These are phyloP conservation scores for Sclerodermus sp. DNA, from an alignment of 2,888 invertebrate species.

Conservation along the genomic window DNA sequence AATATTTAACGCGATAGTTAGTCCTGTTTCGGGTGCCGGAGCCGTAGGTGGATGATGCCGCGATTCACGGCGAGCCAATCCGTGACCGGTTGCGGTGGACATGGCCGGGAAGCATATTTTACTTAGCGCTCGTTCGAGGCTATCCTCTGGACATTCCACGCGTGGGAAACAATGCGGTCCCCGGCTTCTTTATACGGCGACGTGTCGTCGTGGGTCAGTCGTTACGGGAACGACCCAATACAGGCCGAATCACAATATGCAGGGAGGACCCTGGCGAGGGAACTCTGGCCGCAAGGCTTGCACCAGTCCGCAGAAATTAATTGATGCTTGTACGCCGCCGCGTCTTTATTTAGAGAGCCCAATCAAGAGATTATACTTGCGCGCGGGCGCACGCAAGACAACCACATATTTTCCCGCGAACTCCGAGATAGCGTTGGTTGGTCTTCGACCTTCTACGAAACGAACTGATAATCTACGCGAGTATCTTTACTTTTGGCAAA, in stretches of 20 bases:
- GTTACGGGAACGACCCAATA: slow-evolving; percentile 30
- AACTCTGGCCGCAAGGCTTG: too few species aligned
- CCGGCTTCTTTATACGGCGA: slow-evolving; percentile 48
- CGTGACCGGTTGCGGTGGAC: slow-evolving; percentile 30
- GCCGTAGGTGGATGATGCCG: slow-evolving; percentile 32
- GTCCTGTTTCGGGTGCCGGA: slow-evolving; percentile 12
- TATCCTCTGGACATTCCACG: slow-evolving; percentile 43
- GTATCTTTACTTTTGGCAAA: too few species aligned
- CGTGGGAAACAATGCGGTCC: slow-evolving; percentile 54
- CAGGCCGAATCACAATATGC: slow-evolving; percentile 26
- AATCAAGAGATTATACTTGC: too few species aligned
- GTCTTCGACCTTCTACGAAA: too few species aligned
- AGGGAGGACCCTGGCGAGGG: not conserved
- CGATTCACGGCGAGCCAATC: slow-evolving; percentile 31
- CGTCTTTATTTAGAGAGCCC: too few species aligned
- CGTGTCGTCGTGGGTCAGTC: slow-evolving; percentile 45
- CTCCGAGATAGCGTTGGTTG: too few species aligned
- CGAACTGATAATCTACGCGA: too few species aligned
- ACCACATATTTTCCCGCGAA: too few species aligned
- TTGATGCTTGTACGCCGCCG: too few species aligned
- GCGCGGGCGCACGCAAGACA: too few species aligned
- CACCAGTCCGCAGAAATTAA: too few species aligned
- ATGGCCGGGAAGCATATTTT: slow-evolving; percentile 40
- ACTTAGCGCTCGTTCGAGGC: slow-evolving; percentile 24
- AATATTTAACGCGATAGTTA: slow-evolving; percentile 50